Evolutionary conservation across 2,797 vertebrate genomes (phyloP).

Genomic region (Tokudaia tokunoshimensis): DNA sequence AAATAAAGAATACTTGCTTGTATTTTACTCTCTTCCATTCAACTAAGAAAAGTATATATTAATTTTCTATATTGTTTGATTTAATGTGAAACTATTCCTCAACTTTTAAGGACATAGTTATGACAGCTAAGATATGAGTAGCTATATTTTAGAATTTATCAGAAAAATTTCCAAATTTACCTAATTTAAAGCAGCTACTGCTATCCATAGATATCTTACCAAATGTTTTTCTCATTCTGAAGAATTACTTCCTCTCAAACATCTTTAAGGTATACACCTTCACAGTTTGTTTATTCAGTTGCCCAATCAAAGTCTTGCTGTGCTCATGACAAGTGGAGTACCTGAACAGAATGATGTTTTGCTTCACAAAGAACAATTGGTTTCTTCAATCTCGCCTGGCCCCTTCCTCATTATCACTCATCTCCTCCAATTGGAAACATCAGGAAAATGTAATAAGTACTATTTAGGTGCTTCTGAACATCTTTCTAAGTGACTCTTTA

Average conservation of each 20-base stretch:
- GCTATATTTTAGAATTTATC: neutral
- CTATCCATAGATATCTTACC: neutral
- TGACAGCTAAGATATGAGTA: neutral
- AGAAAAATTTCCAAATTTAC: neutral
- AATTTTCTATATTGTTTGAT: neutral
- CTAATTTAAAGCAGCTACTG: neutral
- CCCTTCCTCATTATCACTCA: neutral
- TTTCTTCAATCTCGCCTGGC: constrained; percentile 26
- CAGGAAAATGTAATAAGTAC: constrained; percentile 15
- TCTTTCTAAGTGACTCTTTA: neutral
- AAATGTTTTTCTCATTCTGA: constrained; percentile 26
- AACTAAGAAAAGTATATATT: neutral
- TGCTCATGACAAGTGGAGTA: neutral
- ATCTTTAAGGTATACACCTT: neutral
- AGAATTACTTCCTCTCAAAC: constrained; percentile 13
- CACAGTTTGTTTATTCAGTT: constrained; percentile 25
- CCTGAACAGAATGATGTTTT: constrained; percentile 37
- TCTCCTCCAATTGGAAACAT: neutral
- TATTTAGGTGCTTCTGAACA: neutral
- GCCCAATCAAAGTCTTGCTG: constrained; percentile 27
- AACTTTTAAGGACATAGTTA: neutral
- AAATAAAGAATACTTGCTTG: neutral
- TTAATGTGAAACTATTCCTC: neutral
- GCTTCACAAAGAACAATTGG: constrained; percentile 53
- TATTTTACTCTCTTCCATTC: neutral